Base-by-base conservation (phyloP, 2,888 invertebrate species). In the Corythucha ciliata region DNA sequence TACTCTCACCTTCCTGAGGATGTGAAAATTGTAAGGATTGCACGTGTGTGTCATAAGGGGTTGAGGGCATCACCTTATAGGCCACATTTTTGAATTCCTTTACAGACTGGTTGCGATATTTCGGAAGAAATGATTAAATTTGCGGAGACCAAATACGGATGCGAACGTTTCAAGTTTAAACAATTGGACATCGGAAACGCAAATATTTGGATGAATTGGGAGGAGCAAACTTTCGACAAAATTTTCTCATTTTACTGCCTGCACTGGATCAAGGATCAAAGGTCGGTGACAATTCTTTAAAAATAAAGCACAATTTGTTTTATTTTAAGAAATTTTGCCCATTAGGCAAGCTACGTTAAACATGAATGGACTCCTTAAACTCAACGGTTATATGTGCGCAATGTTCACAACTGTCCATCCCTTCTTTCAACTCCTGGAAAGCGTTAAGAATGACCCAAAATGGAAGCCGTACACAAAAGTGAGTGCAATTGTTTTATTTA, bases 231-330 rank as follows among this genome's bases (percentile, higher is more conserved):
- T 24, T 86, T 81, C 62, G 74, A 80, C 63, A 81, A 84, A 63
- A 74, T 77, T 0, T 77, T 83, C 47, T 86, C 86, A 0, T 85
- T 86, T 64, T 85, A 84, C 65, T 79, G 83, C 55, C 69, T 88
- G 3, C 85, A 87, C 62, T 87, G 87, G 87, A 77, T 86, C 26
- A 75, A 76, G 59, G 75, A 84, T 63, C 80, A 81, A 66, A 74
- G 76, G 81, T 82, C 71, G 39, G 52, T 53, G 8, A 4, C 8
- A 18, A 12, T 29, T 36, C 16, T 36, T 12, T 36, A n/a, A n/a
- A n/a, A 36, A 36, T 36, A 36, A 16, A 36, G 14, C 36, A 36
- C 8, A 14, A 7, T 14, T 36, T 14, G 10, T 36, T 36, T 7
- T 8, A 14, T 36, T 16, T 21, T 37, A 14, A n/a, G 26, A 24